Evolutionary conservation across 2,888 invertebrate species (phyloP), one percentile per base, ranked within the genome.

Genomic region (Labia minor): DNA sequence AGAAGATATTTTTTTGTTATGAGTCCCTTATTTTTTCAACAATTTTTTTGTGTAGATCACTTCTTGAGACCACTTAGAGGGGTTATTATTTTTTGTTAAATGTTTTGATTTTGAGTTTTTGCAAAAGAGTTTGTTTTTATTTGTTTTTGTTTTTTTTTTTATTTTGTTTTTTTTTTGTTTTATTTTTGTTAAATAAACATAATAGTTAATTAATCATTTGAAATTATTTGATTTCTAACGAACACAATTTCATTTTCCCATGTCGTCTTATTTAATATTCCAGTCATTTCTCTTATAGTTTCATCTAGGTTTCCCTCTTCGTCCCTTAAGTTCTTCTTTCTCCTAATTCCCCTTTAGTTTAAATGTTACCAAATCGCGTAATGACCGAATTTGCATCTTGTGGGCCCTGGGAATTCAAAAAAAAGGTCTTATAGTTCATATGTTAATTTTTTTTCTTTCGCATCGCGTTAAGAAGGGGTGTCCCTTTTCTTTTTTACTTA

Each of bases 401-500:
- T 11, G 49, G 49, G 14, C 49, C 49, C 49, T 49, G 49, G 49
- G 49, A 49, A 49, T 49, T 49, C 49, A 16, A 14, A 16, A 49
- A n/a, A 49, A 49, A 16, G 16, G 16, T 14, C 49, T 49, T 49
- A 4, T 49, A 14, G 49, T 49, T 49, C 49, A 49, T 49, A 49
- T 49, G 49, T 49, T 49, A 49, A 49, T 49, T 49, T 49, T 33
- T 49, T 49, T 49, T 49, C 49, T 49, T 49, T 49, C 49, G 49
- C 49, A 49, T 49, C 49, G 49, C 49, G 49, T 16, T 49, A 49
- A 49, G 49, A 49, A 49, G 49, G 49, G 49, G 49, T 49, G 49
- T 14, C n/a, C 49, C 49, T 49, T 49, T 49, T 49, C 49, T 49
- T 49, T 49, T 49, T 49, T 49, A 16, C 49, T 49, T 49, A 49